phyloP scores from a whole-genome alignment of 2,113 vertebrate genomes.

The Heterotis niloticus region DNA sequence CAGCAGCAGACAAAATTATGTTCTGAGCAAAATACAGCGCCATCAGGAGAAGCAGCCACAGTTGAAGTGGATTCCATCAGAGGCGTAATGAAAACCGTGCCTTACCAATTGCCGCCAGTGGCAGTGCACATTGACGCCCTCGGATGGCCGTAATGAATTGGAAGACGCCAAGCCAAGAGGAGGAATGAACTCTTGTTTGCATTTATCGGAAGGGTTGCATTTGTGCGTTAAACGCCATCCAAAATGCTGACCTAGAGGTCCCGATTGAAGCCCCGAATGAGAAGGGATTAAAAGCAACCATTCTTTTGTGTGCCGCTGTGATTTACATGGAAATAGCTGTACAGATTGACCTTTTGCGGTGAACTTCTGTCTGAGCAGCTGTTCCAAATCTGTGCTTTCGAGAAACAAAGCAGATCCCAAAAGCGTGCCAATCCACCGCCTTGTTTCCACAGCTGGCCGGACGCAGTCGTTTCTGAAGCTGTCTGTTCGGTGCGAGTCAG shows the following conservation, averaged over 20 bases:
- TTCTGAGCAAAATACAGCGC: conserved; percentile 49
- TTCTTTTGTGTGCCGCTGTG: not conserved
- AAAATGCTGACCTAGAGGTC: conserved; percentile 37
- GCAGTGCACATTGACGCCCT: conserved; percentile 30
- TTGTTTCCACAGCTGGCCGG: not conserved
- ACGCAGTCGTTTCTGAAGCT: not conserved
- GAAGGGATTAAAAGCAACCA: conserved; percentile 9
- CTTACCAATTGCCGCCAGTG: conserved; percentile 58
- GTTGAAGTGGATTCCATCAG: conserved; percentile 59
- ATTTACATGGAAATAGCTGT: conserved; percentile 9
- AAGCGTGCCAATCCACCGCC: no score
- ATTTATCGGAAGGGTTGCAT: not conserved
- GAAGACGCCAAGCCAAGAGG: conserved; percentile 24
- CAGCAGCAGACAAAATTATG: conserved; percentile 57
- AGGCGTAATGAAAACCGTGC: conserved; percentile 64
- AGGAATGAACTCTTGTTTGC: not conserved
- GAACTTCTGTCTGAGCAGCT: conserved; percentile 28
- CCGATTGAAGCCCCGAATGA: conserved; percentile 40
- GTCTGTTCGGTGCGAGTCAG: not conserved
- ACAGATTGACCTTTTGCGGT: conserved; percentile 46
- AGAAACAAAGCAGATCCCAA: conserved; percentile 22
- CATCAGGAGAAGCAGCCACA: conserved; percentile 60
- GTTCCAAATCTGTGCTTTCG: not conserved
- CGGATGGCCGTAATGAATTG: conserved; percentile 41
- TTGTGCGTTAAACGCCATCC: conserved; percentile 7